Evolutionary conservation across 2,888 invertebrate genomes (phyloP), one percentile per base, ranked within the genome.

Genomic region (Polymixis lichenea): DNA sequence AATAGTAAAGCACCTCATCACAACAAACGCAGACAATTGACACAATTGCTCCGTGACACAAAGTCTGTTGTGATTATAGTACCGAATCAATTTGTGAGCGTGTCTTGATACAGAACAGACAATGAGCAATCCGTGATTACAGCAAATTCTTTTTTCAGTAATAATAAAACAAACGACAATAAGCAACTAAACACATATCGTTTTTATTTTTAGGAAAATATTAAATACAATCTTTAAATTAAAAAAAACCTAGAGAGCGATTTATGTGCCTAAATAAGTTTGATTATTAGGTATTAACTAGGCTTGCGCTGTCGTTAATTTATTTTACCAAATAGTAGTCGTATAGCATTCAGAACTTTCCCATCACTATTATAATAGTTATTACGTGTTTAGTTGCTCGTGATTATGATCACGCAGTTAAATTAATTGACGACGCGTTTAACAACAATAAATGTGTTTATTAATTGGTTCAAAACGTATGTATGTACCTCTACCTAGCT

Each of bases 1-100:
- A 9, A 15, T 28, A 53, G 60, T 17, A 25, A 51, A 76, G 56
- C n/a, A 55, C 25, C 58, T 66, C 49, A 70, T 80, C 64, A 58
- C 66, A 77, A 78, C n/a, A 68, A 69, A 75, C 58, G 53, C 28
- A 74, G 64, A 78, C 78, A 74, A 85, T 76, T 76, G 68, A 65
- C 62, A 74, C 71, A 83, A 75, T 80, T 72, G 67, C 58, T 71
- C 32, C 46, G 60, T 43, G 71, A 68, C 67, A 67, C 68, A 70
- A 58, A 70, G 69, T 77, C 65, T 77, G 69, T 62, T 72, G 64
- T 78, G 74, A 83, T 85, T 83, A 79, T 62, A 78, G 60, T 62
- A 38, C 65, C 43, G 58, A 72, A 81, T 66, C 73, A 81, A 81
- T 77, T 80, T 70, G 72, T 32, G 58, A 55, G 68, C 77, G 75